These are phyloP conservation scores for Pluvianellus socialis DNA, from an alignment of 2,113 vertebrate species.

Conservation along the genomic window DNA sequence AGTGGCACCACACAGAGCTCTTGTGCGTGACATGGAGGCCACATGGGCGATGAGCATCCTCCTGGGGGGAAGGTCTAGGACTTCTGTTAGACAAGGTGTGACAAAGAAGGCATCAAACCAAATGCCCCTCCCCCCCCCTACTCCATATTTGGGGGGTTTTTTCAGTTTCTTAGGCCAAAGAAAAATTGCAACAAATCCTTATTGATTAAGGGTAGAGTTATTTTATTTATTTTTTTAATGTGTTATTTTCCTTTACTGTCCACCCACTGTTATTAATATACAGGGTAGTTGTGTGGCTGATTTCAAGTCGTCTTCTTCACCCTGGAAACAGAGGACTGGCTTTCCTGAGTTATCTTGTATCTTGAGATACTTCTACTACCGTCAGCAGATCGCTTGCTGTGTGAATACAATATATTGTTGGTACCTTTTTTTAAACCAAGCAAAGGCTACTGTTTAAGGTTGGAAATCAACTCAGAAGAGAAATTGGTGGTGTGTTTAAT, in stretches of 20 bases:
- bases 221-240: background rate
- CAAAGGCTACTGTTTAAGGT: background rate
- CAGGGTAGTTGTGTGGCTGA: background rate
- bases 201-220: background rate
- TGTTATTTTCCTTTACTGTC: background rate
- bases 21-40: background rate
- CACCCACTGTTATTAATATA: background rate
- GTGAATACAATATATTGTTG: background rate
- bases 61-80: no score
- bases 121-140: background rate
- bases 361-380: background rate
- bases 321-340: background rate
- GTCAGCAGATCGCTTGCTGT: background rate
- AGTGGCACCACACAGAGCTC: background rate
- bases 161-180: background rate
- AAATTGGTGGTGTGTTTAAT: background rate
- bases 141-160: background rate
- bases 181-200: background rate
- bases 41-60: rapidly evolving
- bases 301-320: background rate
- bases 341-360: background rate
- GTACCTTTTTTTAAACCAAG: background rate
- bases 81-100: background rate
- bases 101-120: background rate
- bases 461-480: background rate